phyloP scores from a whole-genome alignment of 2,113 vertebrate genomes.

The Oreochromis tanganicae region DNA sequence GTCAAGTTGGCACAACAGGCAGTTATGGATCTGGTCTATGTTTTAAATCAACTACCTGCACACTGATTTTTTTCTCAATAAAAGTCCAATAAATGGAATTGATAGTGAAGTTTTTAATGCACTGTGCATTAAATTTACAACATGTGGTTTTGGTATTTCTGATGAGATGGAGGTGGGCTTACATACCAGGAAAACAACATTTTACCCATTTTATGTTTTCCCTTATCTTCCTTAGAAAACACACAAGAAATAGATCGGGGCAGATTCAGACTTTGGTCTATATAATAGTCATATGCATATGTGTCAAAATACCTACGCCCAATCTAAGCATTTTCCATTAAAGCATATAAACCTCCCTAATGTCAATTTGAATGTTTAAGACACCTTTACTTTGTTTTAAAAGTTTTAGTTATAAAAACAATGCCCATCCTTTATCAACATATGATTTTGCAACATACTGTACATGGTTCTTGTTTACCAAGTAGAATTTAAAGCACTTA shows the following conservation, averaged over 20 bases:
- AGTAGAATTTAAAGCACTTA: constrained; percentile 30
- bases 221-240: background rate
- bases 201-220: background rate
- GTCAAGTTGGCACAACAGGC: background rate
- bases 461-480: background rate
- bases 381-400: background rate
- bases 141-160: background rate
- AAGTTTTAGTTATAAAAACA: background rate
- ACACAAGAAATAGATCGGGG: background rate
- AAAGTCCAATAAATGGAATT: background rate
- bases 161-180: background rate
- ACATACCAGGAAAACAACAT: background rate
- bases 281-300: background rate
- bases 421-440: background rate
- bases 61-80: background rate
- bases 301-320: background rate
- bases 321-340: background rate
- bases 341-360: background rate
- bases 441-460: background rate
- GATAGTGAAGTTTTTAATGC: background rate
- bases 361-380: background rate
- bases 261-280: background rate
- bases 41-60: background rate
- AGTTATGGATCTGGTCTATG: background rate
- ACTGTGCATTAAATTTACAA: background rate